phyloP scores from a whole-genome alignment of 1,140 invertebrate genomes.

The Phymorhynchus buccinoides region DNA sequence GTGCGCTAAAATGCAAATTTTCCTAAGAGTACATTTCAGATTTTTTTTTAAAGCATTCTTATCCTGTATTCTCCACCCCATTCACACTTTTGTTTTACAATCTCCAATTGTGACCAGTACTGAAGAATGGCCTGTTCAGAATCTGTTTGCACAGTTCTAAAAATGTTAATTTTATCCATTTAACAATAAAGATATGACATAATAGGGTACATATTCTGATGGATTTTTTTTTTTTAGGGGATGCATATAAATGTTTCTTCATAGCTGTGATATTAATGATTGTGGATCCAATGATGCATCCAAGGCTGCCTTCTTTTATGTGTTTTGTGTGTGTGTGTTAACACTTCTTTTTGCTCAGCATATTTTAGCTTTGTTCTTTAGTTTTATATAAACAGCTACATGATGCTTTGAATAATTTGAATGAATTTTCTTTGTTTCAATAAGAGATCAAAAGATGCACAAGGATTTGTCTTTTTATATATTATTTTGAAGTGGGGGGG shows the following conservation, averaged over 20 bases:
- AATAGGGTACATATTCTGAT: no score
- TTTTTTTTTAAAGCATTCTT: no score
- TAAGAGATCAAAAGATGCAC: no score
- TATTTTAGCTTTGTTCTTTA: neutral
- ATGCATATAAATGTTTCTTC: neutral
- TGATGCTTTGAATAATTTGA: neutral
- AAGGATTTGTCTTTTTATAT: neutral
- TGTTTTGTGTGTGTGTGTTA: neutral
- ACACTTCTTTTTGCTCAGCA: neutral
- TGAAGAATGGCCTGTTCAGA: no score
- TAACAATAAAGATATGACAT: neutral
- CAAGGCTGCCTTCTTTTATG: neutral
- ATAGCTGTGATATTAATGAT: neutral
- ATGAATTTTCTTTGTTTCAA: neutral
- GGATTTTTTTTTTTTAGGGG: no score
- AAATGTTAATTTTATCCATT: no score
- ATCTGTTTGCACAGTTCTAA: no score
- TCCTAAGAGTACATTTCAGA: no score
- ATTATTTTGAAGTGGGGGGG: neutral
- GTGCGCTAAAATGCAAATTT: no score
- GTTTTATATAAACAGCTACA: neutral
- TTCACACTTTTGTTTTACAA: no score
- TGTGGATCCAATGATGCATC: neutral
- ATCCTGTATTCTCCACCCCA: no score
- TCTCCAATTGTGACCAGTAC: no score